Percentiles rank a stretch among this genome's conserved stretches.
Evolutionary conservation across 2,797 vertebrate genomes (phyloP).

Genomic region (Pipistrellus nathusii): DNA sequence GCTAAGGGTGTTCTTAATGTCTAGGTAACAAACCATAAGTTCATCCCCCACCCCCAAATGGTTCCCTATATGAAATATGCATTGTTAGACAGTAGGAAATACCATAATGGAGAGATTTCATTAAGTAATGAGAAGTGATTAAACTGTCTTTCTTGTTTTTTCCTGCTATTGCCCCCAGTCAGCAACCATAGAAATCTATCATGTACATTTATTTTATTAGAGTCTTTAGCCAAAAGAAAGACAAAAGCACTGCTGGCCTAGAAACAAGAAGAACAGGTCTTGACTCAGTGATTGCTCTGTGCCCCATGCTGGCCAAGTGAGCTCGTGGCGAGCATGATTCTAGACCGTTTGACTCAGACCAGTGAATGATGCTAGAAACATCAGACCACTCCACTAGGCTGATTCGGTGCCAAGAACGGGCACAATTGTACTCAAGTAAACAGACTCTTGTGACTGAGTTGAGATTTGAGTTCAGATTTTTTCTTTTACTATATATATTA

Average conservation of each 20-base stretch:
- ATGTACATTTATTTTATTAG: neutral
- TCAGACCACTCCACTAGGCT: neutral
- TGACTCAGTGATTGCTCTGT: neutral
- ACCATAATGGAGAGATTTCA: neutral
- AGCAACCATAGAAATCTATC: neutral
- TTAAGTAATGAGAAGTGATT: neutral
- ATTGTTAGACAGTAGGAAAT: neutral
- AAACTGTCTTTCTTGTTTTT: neutral
- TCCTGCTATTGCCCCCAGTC: neutral
- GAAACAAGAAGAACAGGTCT: neutral
- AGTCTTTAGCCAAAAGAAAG: conserved; percentile 6
- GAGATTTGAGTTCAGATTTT: neutral
- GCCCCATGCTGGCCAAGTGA: too few species aligned
- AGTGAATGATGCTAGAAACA: neutral
- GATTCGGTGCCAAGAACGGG: neutral
- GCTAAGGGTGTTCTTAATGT: neutral
- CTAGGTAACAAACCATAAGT: neutral
- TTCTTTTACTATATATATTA: too few species aligned
- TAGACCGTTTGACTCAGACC: neutral
- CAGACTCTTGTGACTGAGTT: neutral
- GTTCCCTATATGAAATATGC: neutral
- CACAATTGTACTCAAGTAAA: neutral
- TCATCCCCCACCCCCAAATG: neutral
- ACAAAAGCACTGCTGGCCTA: neutral
- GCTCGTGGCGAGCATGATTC: neutral